Conservation (phyloP, 1,140 invertebrate species). For the Apis cerana region DNA sequence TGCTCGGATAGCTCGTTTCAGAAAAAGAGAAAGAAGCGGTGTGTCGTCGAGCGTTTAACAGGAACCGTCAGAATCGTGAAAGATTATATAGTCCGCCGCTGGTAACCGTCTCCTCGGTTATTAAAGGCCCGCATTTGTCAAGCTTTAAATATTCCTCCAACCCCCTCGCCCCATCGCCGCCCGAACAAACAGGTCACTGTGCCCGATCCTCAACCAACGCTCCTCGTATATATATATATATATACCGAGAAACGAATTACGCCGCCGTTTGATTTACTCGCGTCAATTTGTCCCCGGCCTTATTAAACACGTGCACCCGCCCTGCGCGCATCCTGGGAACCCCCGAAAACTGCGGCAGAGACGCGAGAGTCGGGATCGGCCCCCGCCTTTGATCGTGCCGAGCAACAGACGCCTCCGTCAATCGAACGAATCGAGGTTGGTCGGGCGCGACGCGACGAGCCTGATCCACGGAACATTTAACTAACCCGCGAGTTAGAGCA, state of each 20-base stretch:
- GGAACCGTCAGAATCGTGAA: not conserved
- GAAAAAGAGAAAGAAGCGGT: too few relatives aligned
- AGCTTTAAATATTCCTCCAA: not conserved
- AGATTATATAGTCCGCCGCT: not conserved
- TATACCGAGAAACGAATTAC: slow-evolving; percentile 2
- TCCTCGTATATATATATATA: not conserved
- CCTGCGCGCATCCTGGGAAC: not conserved
- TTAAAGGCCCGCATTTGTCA: not conserved
- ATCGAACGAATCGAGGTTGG: slow-evolving; percentile 39
- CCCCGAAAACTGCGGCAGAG: slow-evolving; percentile 3
- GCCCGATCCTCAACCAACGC: not conserved
- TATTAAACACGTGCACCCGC: slow-evolving; percentile 12
- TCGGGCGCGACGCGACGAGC: not conserved
- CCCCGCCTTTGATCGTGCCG: slow-evolving; percentile 37
- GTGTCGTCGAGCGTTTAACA: not conserved
- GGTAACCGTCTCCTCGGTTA: not conserved
- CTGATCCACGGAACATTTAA: slow-evolving; percentile 35
- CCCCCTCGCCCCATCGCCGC: not conserved
- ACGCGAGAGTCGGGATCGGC: not conserved
- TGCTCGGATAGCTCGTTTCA: too few relatives aligned
- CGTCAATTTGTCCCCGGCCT: slow-evolving; percentile 35
- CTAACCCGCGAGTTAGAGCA: slow-evolving; percentile 29
- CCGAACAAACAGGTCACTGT: slow-evolving; percentile 14
- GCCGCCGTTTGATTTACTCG: slow-evolving; percentile 18
- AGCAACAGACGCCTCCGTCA: slow-evolving; percentile 23